A percentile compares a stretch with the other conserved stretches of the same genome.
phyloP scores from a whole-genome alignment of 2,797 vertebrate species.

The Tarsius wallacei region DNA sequence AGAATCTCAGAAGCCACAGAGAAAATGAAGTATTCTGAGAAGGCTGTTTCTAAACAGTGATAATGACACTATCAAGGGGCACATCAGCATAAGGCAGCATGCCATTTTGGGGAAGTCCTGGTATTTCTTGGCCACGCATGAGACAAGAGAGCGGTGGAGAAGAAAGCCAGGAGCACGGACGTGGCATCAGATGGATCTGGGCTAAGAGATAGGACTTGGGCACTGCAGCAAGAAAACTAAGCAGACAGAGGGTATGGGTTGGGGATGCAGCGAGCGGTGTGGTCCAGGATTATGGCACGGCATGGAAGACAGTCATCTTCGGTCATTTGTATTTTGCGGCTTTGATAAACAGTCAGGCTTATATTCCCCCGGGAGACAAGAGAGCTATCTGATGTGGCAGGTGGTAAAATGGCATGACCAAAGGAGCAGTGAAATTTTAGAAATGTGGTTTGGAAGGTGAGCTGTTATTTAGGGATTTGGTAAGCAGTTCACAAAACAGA shows the following conservation, averaged over 20 bases:
- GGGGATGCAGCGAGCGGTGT: fast-evolving
- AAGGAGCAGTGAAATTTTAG: background rate
- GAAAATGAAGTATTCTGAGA: background rate
- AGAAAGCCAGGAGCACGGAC: fast-evolving
- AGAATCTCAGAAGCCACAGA: background rate
- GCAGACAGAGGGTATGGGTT: fast-evolving
- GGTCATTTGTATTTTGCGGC: background rate
- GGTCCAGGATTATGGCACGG: background rate
- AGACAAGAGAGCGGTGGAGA: background rate
- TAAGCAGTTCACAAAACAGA: constrained; percentile 81
- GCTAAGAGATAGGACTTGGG: background rate
- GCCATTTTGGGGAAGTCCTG: background rate
- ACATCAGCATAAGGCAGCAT: background rate
- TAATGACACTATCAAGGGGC: fast-evolving
- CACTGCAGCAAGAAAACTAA: background rate
- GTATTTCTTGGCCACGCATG: background rate
- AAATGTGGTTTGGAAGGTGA: constrained; percentile 24
- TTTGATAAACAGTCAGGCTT: background rate
- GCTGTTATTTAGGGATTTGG: constrained; percentile 82
- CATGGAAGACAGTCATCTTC: fast-evolving
- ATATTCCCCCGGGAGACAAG: background rate
- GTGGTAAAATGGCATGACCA: background rate
- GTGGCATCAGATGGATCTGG: background rate
- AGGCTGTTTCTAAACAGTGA: background rate
- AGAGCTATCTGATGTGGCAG: fast-evolving